Base-by-base conservation (phyloP, 2,113 vertebrate species). In the Rhombomys opimus region DNA sequence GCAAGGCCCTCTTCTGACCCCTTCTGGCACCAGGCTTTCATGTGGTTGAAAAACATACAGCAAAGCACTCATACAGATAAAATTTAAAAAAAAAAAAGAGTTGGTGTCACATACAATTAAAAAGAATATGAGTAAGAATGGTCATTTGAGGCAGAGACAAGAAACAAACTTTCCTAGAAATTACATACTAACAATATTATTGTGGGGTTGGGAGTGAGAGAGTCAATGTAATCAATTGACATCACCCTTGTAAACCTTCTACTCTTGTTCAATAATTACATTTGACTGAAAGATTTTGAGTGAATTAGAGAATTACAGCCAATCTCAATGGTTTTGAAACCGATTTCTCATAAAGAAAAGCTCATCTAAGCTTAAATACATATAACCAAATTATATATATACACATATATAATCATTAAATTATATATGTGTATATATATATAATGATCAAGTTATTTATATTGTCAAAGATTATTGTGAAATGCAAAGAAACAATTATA, bases 321-420 rank as follows among this genome's bases (percentile, higher is more conserved):
- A 91, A 89, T 89, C 25, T 89, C 68, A 89, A 9, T 89, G 89
- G 5, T 46, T 95, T 93, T 77, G 30, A 94, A 91, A 91, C 70
- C 46, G 30, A 89, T 77, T 85, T 87, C 12, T 97, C 6, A 68
- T 70, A 77, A 92, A 11, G 63, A 68, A 95, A 96, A 94, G 7
- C 17, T 86, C 41, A 81, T 92, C 32, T 91, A 35, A 94, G 41
- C 35, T 93, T 89, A 59, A 32, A 32, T 63, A 38, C 7, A 27
- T 67, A 70, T 70, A 18, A 70, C 32, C 14, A n/a, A 70, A 70
- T n/a, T 30, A 52, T 50, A 17, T 77, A 80, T 54, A 80, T 46
- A 46, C 46, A 46, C 46, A 25, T 41, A 76, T 50, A 76, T 7
- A 80, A 35, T 32, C 38, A 75, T 10, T 18, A 76, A 46, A 27